Percentiles rank a stretch among this genome's conserved stretches.
phyloP scores from a whole-genome alignment of 2,888 invertebrate genomes.

The Ctenicera cuprea region DNA sequence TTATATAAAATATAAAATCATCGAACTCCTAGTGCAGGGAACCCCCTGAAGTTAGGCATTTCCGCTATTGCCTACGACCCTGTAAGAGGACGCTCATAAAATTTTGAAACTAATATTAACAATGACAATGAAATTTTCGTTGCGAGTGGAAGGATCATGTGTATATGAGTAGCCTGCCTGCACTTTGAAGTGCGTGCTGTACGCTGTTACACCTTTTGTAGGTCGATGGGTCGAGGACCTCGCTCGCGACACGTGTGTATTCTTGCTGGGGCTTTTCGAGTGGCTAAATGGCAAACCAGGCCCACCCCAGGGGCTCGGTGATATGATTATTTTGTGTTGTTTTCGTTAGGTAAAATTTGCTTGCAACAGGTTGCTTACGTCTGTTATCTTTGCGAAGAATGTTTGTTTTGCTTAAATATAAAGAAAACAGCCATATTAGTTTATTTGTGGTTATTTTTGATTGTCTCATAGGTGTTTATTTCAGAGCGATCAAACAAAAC shows the following conservation, averaged over 20 bases:
- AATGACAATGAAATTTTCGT: constrained; percentile 36
- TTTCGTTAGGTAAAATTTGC: background rate
- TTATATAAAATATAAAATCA: too few species aligned
- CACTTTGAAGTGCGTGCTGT: constrained; percentile 42
- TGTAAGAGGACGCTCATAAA: background rate
- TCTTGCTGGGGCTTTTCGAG: constrained; percentile 20
- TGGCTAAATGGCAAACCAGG: constrained; percentile 17
- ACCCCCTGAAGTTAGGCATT: too few species aligned
- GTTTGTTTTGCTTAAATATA: too few species aligned
- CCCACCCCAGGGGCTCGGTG: background rate
- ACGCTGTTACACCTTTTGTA: constrained; percentile 58
- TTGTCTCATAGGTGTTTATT: too few species aligned
- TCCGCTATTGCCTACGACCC: background rate
- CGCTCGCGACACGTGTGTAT: constrained; percentile 62
- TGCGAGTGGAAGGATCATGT: constrained; percentile 21
- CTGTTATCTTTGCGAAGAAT: too few species aligned
- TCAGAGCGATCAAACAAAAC: too few species aligned
- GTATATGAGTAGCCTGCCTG: constrained; percentile 32
- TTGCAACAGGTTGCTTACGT: constrained; percentile 6
- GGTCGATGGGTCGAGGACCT: constrained; percentile 66
- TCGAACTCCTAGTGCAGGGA: too few species aligned
- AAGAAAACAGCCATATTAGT: too few species aligned
- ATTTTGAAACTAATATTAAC: background rate
- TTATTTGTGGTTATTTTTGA: too few species aligned
- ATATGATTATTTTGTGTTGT: background rate